Base-by-base conservation (phyloP, 1,140 invertebrate genomes). In the Drosophila bipectinata region DNA sequence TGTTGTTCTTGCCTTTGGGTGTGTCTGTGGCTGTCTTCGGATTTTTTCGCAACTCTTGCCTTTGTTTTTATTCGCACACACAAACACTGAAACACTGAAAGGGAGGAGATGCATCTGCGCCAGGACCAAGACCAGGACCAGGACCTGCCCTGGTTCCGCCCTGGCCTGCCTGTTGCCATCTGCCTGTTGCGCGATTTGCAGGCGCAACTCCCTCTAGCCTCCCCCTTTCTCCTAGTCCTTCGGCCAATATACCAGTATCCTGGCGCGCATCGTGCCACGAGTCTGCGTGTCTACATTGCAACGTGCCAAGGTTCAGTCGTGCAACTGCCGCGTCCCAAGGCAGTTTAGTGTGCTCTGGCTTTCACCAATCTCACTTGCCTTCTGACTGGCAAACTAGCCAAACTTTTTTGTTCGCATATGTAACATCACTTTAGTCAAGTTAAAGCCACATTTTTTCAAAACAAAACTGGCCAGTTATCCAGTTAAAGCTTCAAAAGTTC, bases 311-410 rank as follows among this genome's bases (percentile, higher is more conserved):
- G 58, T 68, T 91, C 84, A 91, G 90, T 91, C 85, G 87, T 84
- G 79, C 88, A 72, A 84, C 89, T 91, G 90, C 85, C 88, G 84
- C 88, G 84, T 79, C 63, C 87, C 74, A 83, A 90, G 84, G 77
- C 83, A 90, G 90, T 91, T 83, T 80, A 77, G 77, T 78, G 68
- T 78, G 79, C 62, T 82, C 44, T 10, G 41, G 14, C n/a, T 44
- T 12, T 18, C 14, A 44, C 5, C 41, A 44, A 15, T 44, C 41
- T 28, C 26, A 28, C 26, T 28, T 28, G 26, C 26, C 26, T 9
- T 18, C 34, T 12, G 10, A 10, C 34, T 3, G 34, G 10, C 34
- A 37, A 37, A 12, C 34, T 37, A 37, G 10, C 12, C 34, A 37
- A 37, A 18, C 18, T 10, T 37, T 37, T 37, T 12, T 12, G n/a